Base-by-base conservation (phyloP, 2,888 invertebrate genomes). In the Macropis europaea region DNA sequence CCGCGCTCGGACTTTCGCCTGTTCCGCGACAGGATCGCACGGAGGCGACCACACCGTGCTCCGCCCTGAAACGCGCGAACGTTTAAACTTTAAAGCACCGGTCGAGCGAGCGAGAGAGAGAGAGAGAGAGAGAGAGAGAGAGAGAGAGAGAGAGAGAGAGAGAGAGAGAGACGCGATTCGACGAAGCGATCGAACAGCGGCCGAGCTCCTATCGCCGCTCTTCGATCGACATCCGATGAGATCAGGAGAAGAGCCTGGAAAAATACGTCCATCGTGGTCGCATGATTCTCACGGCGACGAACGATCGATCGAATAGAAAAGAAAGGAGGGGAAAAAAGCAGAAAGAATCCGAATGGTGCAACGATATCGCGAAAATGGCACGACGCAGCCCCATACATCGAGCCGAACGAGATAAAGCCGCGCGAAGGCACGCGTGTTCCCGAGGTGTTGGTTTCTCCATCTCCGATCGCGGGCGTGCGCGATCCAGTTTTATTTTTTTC, bases 351-450 rank as follows among this genome's bases (percentile, higher is more conserved):
- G n/a, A n/a, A 19, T 11, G 24, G 38, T 3, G 19, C 3, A 9
- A 30, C 40, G 62, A 43, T 56, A 57, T 52, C 43, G 45, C 42
- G 48, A 34, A 57, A 64, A 24, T 22, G 17, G 15, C 15, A 54
- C 7, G 13, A 15, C 22, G 52, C 7, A 17, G 42, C 48, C 19
- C 43, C 34, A 30, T 17, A 17, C 40, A 6, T 24, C 24, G 50
- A 26, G 28, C 2, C 47, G 30, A 32, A 15, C 36, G 62, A n/a
- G n/a, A 77, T 77, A 69, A 76, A 60, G 4, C 43, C 17, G 28
- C 24, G 47, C 17, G 32, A 43, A 52, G 28, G 63, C 50, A 32
- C 47, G 32, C 61, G 54, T 56, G 17, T 57, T 13, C n/a, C 47
- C 47, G 13, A 60, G 34, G 42, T 38, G 71, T 52, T 30, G 62